A percentile compares a stretch with the other conserved stretches of the same genome.
Conservation (phyloP, 2,113 vertebrate species). For the Protobothrops mucrosquamatus region DNA sequence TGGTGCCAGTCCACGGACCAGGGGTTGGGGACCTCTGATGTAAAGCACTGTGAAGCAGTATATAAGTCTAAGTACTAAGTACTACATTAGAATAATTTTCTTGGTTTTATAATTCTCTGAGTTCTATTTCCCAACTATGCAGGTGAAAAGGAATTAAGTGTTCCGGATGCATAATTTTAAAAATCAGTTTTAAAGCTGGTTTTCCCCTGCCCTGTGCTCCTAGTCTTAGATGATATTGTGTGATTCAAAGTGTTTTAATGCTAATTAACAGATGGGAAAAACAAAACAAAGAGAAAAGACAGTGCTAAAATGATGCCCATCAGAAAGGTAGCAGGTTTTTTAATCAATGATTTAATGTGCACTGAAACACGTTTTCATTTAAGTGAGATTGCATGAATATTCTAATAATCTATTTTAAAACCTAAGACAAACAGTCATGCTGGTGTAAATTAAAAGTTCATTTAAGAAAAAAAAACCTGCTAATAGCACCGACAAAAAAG, state of each 20-base stretch:
- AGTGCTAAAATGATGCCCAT: background rate
- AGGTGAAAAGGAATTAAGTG: background rate
- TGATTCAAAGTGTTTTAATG: background rate
- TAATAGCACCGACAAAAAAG: background rate
- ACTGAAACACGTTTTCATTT: background rate
- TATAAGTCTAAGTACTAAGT: too few relatives aligned
- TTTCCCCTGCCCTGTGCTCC: background rate
- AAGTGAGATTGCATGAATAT: background rate
- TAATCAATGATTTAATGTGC: background rate
- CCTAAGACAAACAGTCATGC: background rate
- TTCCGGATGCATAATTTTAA: background rate
- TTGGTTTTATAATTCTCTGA: background rate
- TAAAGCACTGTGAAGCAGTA: too few relatives aligned
- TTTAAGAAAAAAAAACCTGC: background rate
- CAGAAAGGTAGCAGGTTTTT: background rate
- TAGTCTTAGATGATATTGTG: background rate
- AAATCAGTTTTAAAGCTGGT: background rate
- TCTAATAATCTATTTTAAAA: background rate
- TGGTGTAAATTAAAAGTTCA: background rate
- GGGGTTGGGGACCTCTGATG: too few relatives aligned
- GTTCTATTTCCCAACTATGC: background rate
- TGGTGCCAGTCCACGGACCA: too few relatives aligned
- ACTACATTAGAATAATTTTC: background rate
- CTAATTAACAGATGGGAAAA: background rate
- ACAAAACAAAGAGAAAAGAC: background rate